Percentiles rank a stretch among this genome's conserved stretches.
phyloP scores from a whole-genome alignment of 2,113 vertebrate genomes.

The Bubo blakistoni region DNA sequence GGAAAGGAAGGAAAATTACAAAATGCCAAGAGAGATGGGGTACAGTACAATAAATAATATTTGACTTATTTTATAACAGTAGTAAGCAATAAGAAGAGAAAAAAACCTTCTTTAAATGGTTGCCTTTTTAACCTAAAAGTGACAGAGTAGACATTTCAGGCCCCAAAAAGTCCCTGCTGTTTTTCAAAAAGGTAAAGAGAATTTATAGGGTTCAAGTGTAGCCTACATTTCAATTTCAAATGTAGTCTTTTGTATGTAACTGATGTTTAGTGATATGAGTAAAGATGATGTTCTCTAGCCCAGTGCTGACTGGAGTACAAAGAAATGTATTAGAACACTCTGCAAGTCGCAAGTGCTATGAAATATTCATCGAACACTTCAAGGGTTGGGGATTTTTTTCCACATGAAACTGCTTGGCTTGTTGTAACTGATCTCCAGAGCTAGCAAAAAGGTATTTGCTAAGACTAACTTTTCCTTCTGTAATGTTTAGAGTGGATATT shows the following conservation, averaged over 20 bases:
- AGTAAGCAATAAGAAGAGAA: background rate
- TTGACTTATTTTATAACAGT: background rate
- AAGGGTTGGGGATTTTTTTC: background rate
- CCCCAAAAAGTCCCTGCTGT: background rate
- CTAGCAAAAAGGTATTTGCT: background rate
- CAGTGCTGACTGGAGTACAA: conserved; percentile 1
- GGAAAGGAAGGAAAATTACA: background rate
- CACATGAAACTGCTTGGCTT: background rate
- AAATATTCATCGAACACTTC: conserved; percentile 52
- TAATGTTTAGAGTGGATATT: background rate
- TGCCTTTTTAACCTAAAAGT: background rate
- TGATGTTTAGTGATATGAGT: conserved; percentile 4
- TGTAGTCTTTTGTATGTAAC: background rate
- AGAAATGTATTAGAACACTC: background rate
- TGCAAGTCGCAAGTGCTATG: background rate
- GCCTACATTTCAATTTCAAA: conserved; percentile 15
- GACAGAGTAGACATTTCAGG: background rate
- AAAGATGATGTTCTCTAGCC: background rate
- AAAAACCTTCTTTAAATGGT: background rate
- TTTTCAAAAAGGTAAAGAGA: background rate
- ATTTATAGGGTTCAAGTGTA: background rate
- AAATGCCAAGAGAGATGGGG: background rate
- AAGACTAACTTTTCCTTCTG: background rate
- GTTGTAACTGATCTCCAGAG: background rate
- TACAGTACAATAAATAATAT: background rate